A percentile compares a stretch with the other conserved stretches of the same genome.
phyloP scores from a whole-genome alignment of 2,888 invertebrate species.

The Tetranychus piercei region DNA sequence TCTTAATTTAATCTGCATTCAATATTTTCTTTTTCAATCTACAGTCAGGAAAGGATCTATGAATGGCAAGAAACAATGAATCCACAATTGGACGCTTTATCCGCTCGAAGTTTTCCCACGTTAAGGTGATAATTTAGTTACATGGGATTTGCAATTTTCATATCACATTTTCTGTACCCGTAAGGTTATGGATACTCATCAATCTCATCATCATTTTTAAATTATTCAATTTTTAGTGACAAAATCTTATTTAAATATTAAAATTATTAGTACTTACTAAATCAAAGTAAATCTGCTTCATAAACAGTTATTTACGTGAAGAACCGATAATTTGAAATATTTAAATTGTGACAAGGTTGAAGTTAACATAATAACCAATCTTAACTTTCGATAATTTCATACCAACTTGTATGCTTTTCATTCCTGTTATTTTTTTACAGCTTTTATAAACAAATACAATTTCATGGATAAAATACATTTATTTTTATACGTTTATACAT shows the following conservation, averaged over 20 bases:
- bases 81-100: conserved; percentile 25
- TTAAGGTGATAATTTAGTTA: conserved; percentile 13
- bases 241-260: neutral
- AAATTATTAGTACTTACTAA: neutral
- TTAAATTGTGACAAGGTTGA: too few relatives aligned
- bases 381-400: too few relatives aligned
- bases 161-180: neutral
- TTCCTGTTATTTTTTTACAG: too few relatives aligned
- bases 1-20: neutral
- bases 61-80: conserved; percentile 28
- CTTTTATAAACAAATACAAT: too few relatives aligned
- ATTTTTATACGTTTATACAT: too few relatives aligned
- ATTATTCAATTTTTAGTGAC: neutral
- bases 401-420: too few relatives aligned
- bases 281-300: too few relatives aligned
- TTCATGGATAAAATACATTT: too few relatives aligned
- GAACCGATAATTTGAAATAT: too few relatives aligned
- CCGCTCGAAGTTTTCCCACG: conserved; percentile 25
- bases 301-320: too few relatives aligned
- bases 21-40: neutral
- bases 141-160: neutral
- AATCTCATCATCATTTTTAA: neutral
- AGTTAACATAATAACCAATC: too few relatives aligned
- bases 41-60: conserved; percentile 26
- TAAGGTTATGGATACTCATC: neutral